phyloP scores from a whole-genome alignment of 1,140 invertebrate species.

The Choristoneura fumiferana region DNA sequence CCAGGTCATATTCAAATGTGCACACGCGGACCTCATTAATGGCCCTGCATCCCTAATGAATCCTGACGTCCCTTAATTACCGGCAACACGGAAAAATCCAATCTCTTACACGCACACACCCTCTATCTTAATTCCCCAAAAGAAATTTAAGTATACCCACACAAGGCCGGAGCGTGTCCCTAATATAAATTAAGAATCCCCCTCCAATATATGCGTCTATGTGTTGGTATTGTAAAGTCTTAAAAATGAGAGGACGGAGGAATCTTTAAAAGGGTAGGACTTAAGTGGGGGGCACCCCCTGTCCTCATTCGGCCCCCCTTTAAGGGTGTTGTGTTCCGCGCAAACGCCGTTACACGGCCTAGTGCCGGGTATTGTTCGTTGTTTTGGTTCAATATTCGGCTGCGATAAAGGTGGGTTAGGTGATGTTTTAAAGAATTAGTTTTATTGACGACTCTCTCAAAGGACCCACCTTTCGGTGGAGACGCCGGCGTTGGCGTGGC shows the following conservation, averaged over 20 bases:
- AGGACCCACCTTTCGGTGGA: too few species aligned
- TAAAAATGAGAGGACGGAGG: conserved; percentile 75
- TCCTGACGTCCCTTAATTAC: conserved; percentile 49
- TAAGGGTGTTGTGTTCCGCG: conserved; percentile 44
- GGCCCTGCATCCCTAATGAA: conserved; percentile 10
- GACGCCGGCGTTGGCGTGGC: too few species aligned
- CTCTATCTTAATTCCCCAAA: conserved; percentile 35
- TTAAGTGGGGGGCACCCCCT: conserved; percentile 58
- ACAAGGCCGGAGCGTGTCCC: conserved; percentile 29
- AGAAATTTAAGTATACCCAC: conserved; percentile 37
- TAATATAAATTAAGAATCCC: conserved; percentile 63
- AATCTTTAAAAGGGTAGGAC: conserved; percentile 77
- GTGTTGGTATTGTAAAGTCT: conserved; percentile 75
- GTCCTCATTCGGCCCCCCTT: conserved; percentile 35
- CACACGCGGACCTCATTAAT: conserved; percentile 1
- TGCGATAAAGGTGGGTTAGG: conserved; percentile 66
- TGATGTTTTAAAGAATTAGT: conserved; percentile 42
- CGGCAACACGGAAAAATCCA: conserved; percentile 69
- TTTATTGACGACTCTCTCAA: conserved; percentile 21
- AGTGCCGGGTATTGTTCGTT: conserved; percentile 66
- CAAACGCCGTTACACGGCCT: conserved; percentile 62
- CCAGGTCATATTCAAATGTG: neutral
- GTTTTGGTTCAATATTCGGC: conserved; percentile 69
- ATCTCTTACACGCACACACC: conserved; percentile 51
- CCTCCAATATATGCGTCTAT: conserved; percentile 53